Evolutionary conservation across 2,888 invertebrate genomes (phyloP), one percentile per base, ranked within the genome.

Genomic region (Euplagia quadripunctaria): DNA sequence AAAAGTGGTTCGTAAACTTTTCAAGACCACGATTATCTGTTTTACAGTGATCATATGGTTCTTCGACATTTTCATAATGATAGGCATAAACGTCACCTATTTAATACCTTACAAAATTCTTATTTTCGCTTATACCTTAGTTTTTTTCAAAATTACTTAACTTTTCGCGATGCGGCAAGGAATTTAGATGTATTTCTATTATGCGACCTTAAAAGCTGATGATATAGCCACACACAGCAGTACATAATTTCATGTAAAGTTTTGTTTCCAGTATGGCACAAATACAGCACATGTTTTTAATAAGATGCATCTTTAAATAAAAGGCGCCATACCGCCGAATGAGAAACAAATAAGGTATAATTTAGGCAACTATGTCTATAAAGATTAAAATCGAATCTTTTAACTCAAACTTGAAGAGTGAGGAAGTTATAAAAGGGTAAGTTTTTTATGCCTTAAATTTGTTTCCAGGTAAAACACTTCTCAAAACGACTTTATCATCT

Each of bases 371-470:
- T 6, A 41, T 69, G 63, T 69, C 63, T 69, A 58, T 16, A 46
- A 68, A 69, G 58, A 63, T 46, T 17, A 55, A 41, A 49, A 69
- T 69, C 69, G 5, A 61, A 49, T 51, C 51, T 64, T 31, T 31
- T 31, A 1, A 43, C 55, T 17, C 46, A 65, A 16, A 17, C 0
- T 58, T 61, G 31, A 71, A 31, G 66, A 61, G 64, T 17, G 55
- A 20, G 20, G 14, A 68, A 58, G 41, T 43, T 51, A 68, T 63
- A 72, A 72, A 68, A 68, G 64, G 64, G 72, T 64, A 46, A 9
- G 17, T 61, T 51, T 68, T 64, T 42, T 68, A 55, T 52, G 20
- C 43, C 17, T 17, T 52, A 52, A 7, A 17, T 20, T 58, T 31
- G 12, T 58, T 31, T 61, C 12, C 12, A 12, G 3, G 46, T 46